phyloP scores from a whole-genome alignment of 2,888 invertebrate species.

The Andrena marginata region DNA sequence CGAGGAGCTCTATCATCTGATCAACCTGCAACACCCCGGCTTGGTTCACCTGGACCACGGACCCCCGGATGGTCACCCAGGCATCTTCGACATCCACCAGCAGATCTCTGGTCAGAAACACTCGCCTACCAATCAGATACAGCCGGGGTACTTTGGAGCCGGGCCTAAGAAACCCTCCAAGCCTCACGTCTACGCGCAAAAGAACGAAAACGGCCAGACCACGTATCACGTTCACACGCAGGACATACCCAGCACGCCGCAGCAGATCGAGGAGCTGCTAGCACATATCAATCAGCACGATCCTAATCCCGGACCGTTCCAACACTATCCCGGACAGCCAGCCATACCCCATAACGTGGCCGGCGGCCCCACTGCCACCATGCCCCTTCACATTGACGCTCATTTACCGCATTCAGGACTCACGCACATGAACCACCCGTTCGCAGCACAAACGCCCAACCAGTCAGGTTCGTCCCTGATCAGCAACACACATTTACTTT shows the following conservation, averaged over 20 bases:
- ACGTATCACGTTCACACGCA: conserved; percentile 82
- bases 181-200: conserved; percentile 80
- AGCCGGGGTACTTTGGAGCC: conserved; percentile 73
- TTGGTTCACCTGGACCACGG: conserved; percentile 76
- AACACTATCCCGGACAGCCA: conserved; percentile 78
- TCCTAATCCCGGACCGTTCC: conserved; percentile 79
- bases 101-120: conserved; percentile 77
- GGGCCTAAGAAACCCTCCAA: conserved; percentile 77
- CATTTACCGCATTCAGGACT: conserved; percentile 78
- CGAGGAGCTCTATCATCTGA: conserved; percentile 80
- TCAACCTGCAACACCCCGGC: conserved; percentile 81
- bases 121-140: conserved; percentile 67
- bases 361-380: conserved; percentile 65
- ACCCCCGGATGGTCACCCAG: conserved; percentile 76
- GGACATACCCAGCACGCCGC: conserved; percentile 79
- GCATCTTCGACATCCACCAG: conserved; percentile 80
- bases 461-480: conserved; percentile 83
- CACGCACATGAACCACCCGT: conserved; percentile 81
- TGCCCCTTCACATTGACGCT: conserved; percentile 77
- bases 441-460: conserved; percentile 80
- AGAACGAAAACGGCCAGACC: conserved; percentile 81
- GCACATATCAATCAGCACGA: conserved; percentile 83
- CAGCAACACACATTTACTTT: conserved; percentile 29
- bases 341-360: conserved; percentile 74
- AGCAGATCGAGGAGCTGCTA: conserved; percentile 82